phyloP scores from a whole-genome alignment of 2,113 vertebrate species.

The Hydropotes inermis region DNA sequence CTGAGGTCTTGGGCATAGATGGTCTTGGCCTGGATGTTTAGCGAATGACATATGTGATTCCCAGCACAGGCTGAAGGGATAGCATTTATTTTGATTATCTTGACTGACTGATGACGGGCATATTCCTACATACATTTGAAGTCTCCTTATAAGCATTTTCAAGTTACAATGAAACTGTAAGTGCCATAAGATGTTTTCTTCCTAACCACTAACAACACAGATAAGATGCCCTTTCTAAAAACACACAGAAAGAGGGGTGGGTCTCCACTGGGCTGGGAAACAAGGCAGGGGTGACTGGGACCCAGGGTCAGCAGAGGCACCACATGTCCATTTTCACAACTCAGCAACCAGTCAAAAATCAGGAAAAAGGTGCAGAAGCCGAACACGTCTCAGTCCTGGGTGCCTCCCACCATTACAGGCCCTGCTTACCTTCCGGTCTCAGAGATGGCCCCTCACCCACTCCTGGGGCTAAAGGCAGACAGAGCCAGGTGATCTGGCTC shows the following conservation, averaged over 20 bases:
- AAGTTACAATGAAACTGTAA: not conserved
- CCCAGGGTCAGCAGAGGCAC: not conserved
- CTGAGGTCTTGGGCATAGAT: not conserved
- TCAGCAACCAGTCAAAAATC: not conserved
- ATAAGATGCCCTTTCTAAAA: not conserved
- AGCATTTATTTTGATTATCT: not conserved
- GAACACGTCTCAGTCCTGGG: too few relatives aligned
- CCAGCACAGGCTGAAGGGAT: not conserved
- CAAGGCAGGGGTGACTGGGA: not conserved
- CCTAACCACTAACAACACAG: not conserved
- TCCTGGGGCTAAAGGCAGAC: not conserved
- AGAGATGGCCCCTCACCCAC: not conserved
- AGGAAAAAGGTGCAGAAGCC: not conserved
- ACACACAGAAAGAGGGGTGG: not conserved
- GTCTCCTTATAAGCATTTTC: not conserved
- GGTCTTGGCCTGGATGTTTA: not conserved
- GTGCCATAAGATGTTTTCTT: not conserved
- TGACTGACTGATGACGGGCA: not conserved
- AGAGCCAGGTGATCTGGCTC: not conserved
- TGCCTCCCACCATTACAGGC: not conserved
- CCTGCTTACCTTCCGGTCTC: not conserved
- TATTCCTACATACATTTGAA: not conserved
- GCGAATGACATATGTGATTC: not conserved
- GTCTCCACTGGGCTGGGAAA: not conserved
- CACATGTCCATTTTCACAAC: not conserved